phyloP scores from a whole-genome alignment of 2,113 vertebrate species.

The Rutilus rutilus region DNA sequence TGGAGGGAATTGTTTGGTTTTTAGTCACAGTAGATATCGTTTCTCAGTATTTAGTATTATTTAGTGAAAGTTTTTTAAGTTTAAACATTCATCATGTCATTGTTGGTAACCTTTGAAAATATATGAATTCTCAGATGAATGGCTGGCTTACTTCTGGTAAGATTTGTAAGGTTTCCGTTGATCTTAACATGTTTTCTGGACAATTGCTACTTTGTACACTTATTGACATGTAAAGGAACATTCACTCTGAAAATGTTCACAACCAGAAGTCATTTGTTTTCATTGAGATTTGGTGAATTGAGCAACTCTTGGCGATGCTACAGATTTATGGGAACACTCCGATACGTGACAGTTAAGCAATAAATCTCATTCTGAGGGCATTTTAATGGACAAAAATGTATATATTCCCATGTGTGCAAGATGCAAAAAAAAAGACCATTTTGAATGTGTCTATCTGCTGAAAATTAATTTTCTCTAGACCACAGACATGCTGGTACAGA shows the following conservation, averaged over 20 bases:
- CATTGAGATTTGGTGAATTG: not conserved
- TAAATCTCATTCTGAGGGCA: not conserved
- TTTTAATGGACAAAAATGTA: not conserved
- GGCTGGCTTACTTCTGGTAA: slow-evolving; percentile 7
- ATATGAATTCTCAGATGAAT: slow-evolving; percentile 27
- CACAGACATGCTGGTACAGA: not conserved
- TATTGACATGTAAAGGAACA: not conserved
- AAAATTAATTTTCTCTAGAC: not conserved
- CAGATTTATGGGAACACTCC: not conserved
- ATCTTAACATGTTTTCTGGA: not conserved
- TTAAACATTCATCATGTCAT: slow-evolving; percentile 25
- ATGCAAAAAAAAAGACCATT: not conserved
- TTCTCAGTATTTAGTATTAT: slow-evolving; percentile 36
- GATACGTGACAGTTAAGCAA: not conserved
- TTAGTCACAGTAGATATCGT: slow-evolving; percentile 21
- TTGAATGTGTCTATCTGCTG: not conserved
- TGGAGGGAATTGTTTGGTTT: not conserved
- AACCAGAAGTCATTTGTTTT: not conserved
- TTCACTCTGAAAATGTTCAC: not conserved
- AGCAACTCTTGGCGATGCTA: not conserved
- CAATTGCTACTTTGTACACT: not conserved
- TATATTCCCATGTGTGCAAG: not conserved
- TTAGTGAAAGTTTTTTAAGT: slow-evolving; percentile 29
- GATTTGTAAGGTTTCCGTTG: not conserved
- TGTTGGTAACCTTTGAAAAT: slow-evolving; percentile 36